A percentile compares a stretch with the other conserved stretches of the same genome.
phyloP scores from a whole-genome alignment of 2,888 invertebrate species.

The Dicranocentrus wangi region DNA sequence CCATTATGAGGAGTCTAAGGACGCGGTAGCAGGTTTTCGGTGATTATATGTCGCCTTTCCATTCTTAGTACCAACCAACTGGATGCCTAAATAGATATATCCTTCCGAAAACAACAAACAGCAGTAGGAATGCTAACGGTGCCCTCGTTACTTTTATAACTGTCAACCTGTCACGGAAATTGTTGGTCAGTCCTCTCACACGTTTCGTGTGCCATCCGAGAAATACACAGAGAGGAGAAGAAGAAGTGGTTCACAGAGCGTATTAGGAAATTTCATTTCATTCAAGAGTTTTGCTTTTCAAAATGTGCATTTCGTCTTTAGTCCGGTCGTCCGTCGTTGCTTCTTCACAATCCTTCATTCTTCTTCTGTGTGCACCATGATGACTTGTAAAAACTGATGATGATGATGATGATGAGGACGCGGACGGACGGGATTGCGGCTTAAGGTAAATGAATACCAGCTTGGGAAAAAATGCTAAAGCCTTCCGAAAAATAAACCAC shows the following conservation, averaged over 20 bases:
- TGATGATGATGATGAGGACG: too few species aligned
- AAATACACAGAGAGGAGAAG: background rate
- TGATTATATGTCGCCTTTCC: constrained; percentile 16
- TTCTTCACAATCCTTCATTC: too few species aligned
- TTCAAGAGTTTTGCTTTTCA: background rate
- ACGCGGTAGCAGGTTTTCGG: background rate
- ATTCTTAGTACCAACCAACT: background rate
- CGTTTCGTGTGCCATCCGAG: background rate
- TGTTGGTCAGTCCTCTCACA: constrained; percentile 37
- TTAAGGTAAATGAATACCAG: too few species aligned
- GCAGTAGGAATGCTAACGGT: background rate
- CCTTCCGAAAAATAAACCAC: too few species aligned
- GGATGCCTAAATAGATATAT: background rate
- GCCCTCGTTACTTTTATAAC: constrained; percentile 31
- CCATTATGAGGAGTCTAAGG: background rate
- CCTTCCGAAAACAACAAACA: background rate
- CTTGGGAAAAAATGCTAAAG: too few species aligned
- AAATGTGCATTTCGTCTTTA: too few species aligned
- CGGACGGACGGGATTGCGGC: too few species aligned
- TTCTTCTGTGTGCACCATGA: too few species aligned
- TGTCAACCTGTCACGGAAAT: constrained; percentile 33
- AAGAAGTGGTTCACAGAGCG: background rate
- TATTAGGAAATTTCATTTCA: constrained; percentile 2
- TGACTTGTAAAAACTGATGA: too few species aligned
- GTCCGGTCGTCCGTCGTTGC: too few species aligned